Base-by-base conservation (phyloP, 2,888 invertebrate genomes). In the Tinea semifulvella region DNA sequence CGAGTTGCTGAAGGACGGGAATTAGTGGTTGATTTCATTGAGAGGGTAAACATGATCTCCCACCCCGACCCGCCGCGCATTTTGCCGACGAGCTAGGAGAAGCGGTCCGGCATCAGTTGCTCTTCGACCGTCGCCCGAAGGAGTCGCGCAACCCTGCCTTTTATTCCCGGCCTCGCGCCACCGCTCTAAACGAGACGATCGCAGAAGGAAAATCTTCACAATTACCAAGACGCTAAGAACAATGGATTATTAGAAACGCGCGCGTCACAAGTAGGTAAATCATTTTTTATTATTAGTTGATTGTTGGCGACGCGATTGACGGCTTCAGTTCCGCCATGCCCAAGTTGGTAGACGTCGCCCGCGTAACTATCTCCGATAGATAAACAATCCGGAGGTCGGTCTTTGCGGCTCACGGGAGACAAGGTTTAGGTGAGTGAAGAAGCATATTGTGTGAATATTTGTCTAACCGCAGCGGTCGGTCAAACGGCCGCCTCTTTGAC, bases 251-350 rank as follows among this genome's bases (percentile, higher is more conserved):
- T 40, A 40, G 38, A 40, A 3, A 22, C 31, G 22, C 22, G 19
- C 51, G 61, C 71, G 65, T 70, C 72, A 65, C 58, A 58, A 51
- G 56, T 58, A 68, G 69, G 68, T 68, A 68, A 62, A 55, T 51
- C 49, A 50, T 58, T 49, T 50, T 55, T 56, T 61, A 31, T 22
- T 22, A 40, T 11, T 40, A 22, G 22, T 22, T 40, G 19, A 17
- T 40, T 40, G 22, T 22, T 40, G 20, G 38, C 13, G 38, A 38
- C 16, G 10, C 38, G 10, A 38, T 31, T 13, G 13, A 31, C 31
- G 14, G 31, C 31, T 31, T 31, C 13, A 31, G 31, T 31, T 31
- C 31, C 13, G 31, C 13, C 31, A 31, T 14, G 22, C 22, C 8
- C 6, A 22, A 22, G 31, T 31, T 7, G n/a, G 11, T 2, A 31